phyloP scores from a whole-genome alignment of 2,888 invertebrate species.

The Ecdyonurus torrentis region DNA sequence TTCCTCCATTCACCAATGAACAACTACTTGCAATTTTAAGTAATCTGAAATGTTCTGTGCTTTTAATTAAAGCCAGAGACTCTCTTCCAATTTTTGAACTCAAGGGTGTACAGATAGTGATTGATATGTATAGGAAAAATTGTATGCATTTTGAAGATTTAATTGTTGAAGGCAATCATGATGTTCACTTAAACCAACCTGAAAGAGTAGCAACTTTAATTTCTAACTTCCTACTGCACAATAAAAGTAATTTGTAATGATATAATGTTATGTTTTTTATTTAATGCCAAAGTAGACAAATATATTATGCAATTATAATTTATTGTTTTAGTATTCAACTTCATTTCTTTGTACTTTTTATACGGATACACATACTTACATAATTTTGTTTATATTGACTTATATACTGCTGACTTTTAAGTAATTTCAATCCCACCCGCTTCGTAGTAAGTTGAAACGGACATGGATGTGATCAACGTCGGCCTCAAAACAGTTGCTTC shows the following conservation, averaged over 20 bases:
- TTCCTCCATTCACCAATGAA: constrained; percentile 24
- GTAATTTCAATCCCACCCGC: no score
- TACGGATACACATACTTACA: no score
- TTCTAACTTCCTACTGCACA: constrained; percentile 32
- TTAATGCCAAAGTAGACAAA: no score
- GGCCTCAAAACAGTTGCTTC: no score
- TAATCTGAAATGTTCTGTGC: constrained; percentile 22
- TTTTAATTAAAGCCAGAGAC: constrained; percentile 21
- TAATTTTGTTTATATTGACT: no score
- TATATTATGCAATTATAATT: no score
- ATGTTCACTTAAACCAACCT: constrained; percentile 41
- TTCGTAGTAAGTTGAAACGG: no score
- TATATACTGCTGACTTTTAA: no score
- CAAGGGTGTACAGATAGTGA: constrained; percentile 13
- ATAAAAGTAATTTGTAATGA: constrained; percentile 25
- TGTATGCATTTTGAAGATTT: constrained; percentile 14
- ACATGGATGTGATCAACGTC: no score
- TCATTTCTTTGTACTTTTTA: no score
- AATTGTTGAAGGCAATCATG: constrained; percentile 37
- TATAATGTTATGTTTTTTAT: no score
- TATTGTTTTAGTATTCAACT: no score
- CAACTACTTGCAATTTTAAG: constrained; percentile 24
- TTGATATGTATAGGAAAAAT: constrained; percentile 11
- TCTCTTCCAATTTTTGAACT: constrained; percentile 17
- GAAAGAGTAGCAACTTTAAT: constrained; percentile 33